These are phyloP conservation scores for Platycnemis pennipes DNA, from an alignment of 2,888 invertebrate species.

Conservation along the genomic window DNA sequence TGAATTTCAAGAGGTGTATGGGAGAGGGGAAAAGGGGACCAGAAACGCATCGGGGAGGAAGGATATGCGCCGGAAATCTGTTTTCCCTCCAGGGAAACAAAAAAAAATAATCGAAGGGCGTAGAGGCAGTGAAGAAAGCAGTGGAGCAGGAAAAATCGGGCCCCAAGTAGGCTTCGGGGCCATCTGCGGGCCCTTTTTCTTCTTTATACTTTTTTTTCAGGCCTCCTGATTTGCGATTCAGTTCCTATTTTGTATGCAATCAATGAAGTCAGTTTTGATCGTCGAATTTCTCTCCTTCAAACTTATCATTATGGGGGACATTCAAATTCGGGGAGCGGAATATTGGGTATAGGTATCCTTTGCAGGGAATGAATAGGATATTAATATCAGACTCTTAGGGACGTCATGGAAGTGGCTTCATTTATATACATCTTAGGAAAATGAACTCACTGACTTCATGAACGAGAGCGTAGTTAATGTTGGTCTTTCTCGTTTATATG, in stretches of 20 bases:
- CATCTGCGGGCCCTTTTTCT: background rate
- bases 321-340: background rate
- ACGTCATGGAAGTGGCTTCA: background rate
- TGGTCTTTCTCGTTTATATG: too few relatives aligned
- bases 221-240: conserved; percentile 4
- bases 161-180: background rate
- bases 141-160: background rate
- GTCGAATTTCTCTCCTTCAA: background rate
- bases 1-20: background rate
- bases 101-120: too few relatives aligned
- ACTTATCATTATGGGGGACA: background rate
- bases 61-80: background rate
- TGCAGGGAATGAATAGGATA: background rate
- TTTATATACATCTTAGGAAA: too few relatives aligned
- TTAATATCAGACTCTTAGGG: background rate
- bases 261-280: background rate
- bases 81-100: background rate
- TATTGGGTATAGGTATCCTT: background rate
- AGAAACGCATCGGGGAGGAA: background rate
- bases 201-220: background rate
- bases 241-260: background rate
- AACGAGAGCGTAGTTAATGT: too few relatives aligned
- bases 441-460: too few relatives aligned
- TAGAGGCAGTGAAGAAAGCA: background rate
- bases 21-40: background rate